phyloP scores from a whole-genome alignment of 2,888 invertebrate species.

The Calliscelio sp. region DNA sequence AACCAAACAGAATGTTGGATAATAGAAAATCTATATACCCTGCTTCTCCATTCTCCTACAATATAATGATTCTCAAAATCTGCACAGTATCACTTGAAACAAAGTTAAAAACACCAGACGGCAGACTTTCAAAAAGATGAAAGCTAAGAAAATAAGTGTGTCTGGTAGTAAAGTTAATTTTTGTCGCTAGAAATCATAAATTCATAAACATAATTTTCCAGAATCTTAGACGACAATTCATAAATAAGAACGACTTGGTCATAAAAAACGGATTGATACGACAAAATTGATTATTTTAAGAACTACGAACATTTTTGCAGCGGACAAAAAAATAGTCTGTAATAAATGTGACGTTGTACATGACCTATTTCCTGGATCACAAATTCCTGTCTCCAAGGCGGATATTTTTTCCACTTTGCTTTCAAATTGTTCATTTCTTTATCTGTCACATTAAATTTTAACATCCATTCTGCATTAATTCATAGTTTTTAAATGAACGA shows the following conservation, averaged over 20 bases:
- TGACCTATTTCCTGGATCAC: conserved; percentile 50
- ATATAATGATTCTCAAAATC: too few species aligned
- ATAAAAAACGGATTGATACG: conserved; percentile 52
- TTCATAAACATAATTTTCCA: conserved; percentile 4
- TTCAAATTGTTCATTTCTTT: too few species aligned
- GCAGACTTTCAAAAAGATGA: too few species aligned
- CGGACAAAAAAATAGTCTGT: conserved; percentile 48
- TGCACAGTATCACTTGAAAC: too few species aligned
- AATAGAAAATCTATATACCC: conserved; percentile 21
- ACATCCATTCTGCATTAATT: too few species aligned
- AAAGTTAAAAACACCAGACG: too few species aligned
- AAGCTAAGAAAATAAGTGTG: too few species aligned
- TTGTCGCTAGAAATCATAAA: not conserved
- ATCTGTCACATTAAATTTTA: too few species aligned
- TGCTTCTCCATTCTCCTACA: too few species aligned
- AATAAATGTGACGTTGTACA: conserved; percentile 43
- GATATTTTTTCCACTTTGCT: not conserved
- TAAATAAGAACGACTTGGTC: conserved; percentile 33
- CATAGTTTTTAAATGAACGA: too few species aligned
- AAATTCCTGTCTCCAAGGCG: conserved; percentile 23
- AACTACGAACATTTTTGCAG: conserved; percentile 21
- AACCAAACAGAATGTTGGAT: conserved; percentile 28
- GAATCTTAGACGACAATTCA: conserved; percentile 7
- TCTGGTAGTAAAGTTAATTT: not conserved
- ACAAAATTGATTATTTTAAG: conserved; percentile 54